Evolutionary conservation across 1,140 invertebrate species (phyloP).

Genomic region (Triops cancriformis): DNA sequence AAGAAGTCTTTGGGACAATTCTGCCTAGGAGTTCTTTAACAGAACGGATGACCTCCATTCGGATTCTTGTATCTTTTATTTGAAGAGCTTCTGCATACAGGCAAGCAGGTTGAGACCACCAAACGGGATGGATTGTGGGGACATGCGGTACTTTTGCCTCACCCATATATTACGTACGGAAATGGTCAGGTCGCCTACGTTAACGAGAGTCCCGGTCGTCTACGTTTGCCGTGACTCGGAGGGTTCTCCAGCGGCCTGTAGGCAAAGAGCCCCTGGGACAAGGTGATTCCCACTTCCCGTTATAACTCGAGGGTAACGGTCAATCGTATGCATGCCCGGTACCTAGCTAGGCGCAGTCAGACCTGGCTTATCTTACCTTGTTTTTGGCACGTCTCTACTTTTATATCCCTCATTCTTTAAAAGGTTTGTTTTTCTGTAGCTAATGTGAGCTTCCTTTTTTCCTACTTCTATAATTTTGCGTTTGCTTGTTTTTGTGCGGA

Average conservation of each 20-base stretch:
- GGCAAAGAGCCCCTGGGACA: not conserved
- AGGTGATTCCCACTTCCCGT: not conserved
- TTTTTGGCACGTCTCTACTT: not conserved
- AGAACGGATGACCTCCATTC: not conserved
- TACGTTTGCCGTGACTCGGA: not conserved
- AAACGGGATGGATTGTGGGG: not conserved
- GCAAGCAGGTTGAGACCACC: not conserved
- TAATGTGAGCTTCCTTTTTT: not conserved
- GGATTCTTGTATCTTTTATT: not conserved
- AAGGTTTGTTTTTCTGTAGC: not conserved
- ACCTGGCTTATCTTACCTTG: not conserved
- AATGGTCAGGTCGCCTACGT: not conserved
- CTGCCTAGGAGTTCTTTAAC: not conserved
- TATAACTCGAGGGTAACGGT: not conserved
- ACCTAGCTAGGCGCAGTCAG: not conserved
- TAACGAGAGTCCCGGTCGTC: not conserved
- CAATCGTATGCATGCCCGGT: constrained; percentile 8
- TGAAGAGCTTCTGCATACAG: not conserved
- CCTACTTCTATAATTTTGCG: not conserved
- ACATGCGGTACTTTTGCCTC: not conserved
- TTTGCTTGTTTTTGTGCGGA: too few species aligned
- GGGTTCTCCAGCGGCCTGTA: not conserved
- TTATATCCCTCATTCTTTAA: not conserved
- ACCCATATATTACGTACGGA: not conserved
- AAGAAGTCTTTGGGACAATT: not conserved